Base-by-base conservation (phyloP, 2,113 vertebrate genomes). In the Sula dactylatra region DNA sequence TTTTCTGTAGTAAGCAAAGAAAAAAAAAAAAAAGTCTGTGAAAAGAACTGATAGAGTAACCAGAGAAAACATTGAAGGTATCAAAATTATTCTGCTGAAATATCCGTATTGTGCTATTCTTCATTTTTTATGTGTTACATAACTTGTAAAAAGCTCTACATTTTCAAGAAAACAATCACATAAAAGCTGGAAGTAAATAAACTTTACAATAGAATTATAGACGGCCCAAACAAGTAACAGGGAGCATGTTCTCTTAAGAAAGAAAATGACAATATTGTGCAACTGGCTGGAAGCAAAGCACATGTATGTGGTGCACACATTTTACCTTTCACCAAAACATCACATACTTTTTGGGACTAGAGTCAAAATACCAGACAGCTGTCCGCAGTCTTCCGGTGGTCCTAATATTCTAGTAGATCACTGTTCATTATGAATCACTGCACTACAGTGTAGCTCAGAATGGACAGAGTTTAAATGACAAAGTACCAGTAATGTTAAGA, bases 1-100 rank as follows among this genome's bases (percentile, higher is more conserved):
- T 98, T 97, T 97, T 97, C 98, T 93, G 76, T 90, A 97, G 94
- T 97, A 98, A 95, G 94, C 92, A 94, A 95, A 54, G 96, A 76
- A 50, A 72, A 50, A 34, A 50, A 85, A 79, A 40, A 81, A n/a
- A 90, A 93, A n/a, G n/a, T n/a, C 91, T 64, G 58, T 92, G 62
- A 91, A 95, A 94, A 95, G 61, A 97, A 89, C 78, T 83, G 93
- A 92, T 94, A 93, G 65, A 97, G 80, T 95, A 97, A 96, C 95
- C 82, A 73, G 59, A 96, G 44, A 85, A 94, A 86, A 83, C 47
- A 81, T 0, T 36, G 88, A 94, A 92, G 67, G 65, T 64, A 94
- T 58, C 93, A 86, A 94, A 96, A 97, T 82, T 82, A 95, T 55
- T 81, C 8, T 14, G 47, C 65, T 80, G 42, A 92, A 93, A 56